Evolutionary conservation across 2,113 vertebrate species (phyloP).

Genomic region (Nicator chloris): DNA sequence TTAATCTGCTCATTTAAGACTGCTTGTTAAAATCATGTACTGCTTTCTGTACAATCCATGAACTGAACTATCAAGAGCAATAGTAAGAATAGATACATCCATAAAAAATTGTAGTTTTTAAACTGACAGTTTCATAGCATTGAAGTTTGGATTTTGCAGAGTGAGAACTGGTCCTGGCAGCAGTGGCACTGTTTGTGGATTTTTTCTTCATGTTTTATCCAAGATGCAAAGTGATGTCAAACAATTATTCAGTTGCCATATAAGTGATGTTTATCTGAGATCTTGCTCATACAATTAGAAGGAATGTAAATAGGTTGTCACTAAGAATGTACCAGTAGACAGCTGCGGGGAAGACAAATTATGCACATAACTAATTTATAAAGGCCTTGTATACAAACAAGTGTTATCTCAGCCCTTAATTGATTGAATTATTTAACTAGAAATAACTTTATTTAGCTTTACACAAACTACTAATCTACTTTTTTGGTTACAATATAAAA

Average conservation of each 20-base stretch:
- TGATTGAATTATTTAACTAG: neutral
- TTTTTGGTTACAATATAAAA: neutral
- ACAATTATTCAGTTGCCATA: neutral
- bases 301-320: neutral
- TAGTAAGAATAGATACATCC: neutral
- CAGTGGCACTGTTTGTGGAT: neutral
- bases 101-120: neutral
- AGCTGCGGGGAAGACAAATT: neutral
- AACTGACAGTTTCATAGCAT: neutral
- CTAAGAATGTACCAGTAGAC: neutral
- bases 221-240: constrained; percentile 5
- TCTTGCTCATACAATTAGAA: neutral
- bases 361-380: neutral
- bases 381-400: neutral
- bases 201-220: neutral
- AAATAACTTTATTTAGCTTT: neutral
- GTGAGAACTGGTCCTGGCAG: neutral
- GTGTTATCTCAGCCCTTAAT: neutral
- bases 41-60: neutral
- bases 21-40: neutral
- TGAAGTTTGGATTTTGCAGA: neutral
- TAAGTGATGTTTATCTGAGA: constrained; percentile 5
- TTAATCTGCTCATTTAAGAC: neutral
- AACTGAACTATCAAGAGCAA: neutral
- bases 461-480: neutral